Percentiles rank a stretch among this genome's conserved stretches.
Conservation (phyloP, 2,113 vertebrate genomes). For the Scolopax mira region DNA sequence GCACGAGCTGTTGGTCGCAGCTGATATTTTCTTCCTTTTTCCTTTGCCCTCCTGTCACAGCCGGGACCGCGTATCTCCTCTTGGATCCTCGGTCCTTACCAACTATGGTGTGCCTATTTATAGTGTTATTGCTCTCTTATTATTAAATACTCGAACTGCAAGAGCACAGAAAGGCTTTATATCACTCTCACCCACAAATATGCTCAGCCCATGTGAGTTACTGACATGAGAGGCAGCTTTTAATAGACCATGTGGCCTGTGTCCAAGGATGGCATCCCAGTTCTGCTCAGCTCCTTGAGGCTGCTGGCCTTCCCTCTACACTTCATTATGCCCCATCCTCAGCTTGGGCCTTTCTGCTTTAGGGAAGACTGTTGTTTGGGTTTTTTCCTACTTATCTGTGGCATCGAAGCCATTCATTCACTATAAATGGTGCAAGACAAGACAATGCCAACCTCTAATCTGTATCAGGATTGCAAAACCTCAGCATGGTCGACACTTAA, state of each 20-base stretch:
- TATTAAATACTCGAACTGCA: slow-evolving; percentile 43
- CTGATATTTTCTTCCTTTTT: slow-evolving; percentile 3
- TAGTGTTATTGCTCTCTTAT: slow-evolving; percentile 20
- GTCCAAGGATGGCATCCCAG: not conserved
- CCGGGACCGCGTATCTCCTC: not conserved
- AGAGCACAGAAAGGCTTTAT: slow-evolving; percentile 43
- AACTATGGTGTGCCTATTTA: slow-evolving; percentile 58
- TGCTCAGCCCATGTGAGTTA: slow-evolving; percentile 7
- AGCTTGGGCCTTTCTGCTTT: not conserved
- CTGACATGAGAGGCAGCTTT: slow-evolving; percentile 19
- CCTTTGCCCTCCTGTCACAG: slow-evolving; percentile 9
- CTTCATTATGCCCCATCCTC: not conserved
- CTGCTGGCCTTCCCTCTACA: not conserved
- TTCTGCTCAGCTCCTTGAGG: not conserved
- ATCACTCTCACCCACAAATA: slow-evolving; percentile 44
- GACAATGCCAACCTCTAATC: not conserved
- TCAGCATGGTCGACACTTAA: not conserved
- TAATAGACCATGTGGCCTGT: not conserved
- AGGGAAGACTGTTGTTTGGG: not conserved
- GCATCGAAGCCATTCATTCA: not conserved
- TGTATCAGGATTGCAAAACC: not conserved
- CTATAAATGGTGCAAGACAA: not conserved
- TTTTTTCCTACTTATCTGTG: not conserved
- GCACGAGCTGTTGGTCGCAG: not conserved
- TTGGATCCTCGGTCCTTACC: slow-evolving; percentile 40